Conservation (phyloP, 2,797 vertebrate genomes). For the Pangasius krempfi region DNA sequence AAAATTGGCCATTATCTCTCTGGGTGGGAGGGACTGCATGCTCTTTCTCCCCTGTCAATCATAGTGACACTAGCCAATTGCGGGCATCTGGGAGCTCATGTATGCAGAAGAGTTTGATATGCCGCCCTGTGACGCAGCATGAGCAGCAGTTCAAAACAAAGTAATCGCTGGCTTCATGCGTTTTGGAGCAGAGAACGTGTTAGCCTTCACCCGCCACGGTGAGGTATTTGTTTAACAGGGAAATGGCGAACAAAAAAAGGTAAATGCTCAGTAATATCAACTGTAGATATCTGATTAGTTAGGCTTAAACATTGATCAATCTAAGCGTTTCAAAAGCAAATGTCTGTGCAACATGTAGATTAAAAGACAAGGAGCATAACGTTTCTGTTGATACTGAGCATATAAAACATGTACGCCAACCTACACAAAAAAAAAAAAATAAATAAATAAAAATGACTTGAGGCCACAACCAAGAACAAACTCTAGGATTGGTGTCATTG, state of each 20-base stretch:
- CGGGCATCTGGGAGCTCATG: not conserved
- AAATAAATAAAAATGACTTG: slow-evolving; percentile 4
- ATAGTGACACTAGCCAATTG: not conserved
- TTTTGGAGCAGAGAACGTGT: not conserved
- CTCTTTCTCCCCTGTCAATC: not conserved
- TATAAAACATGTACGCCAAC: not conserved
- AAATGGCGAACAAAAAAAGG: not conserved
- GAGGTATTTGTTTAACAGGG: not conserved
- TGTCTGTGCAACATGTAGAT: not conserved
- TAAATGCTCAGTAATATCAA: not conserved
- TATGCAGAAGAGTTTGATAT: not conserved
- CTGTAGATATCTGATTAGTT: not conserved
- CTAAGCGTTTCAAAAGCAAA: slow-evolving; percentile 14
- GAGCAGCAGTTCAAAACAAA: not conserved
- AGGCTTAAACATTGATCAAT: not conserved
- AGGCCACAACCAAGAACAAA: slow-evolving; percentile 26
- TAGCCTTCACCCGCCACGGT: not conserved
- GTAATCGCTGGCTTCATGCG: not conserved
- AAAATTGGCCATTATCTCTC: not conserved
- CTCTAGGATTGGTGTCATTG: slow-evolving; percentile 38
- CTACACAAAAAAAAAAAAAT: not conserved
- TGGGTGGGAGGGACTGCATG: not conserved
- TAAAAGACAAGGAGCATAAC: slow-evolving; percentile 2
- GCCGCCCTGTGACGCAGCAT: no score
- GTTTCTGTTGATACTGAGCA: slow-evolving; percentile 7